Evolutionary conservation across 2,888 invertebrate genomes (phyloP), one percentile per base, ranked within the genome.

Genomic region (Amphimallon solstitiale): DNA sequence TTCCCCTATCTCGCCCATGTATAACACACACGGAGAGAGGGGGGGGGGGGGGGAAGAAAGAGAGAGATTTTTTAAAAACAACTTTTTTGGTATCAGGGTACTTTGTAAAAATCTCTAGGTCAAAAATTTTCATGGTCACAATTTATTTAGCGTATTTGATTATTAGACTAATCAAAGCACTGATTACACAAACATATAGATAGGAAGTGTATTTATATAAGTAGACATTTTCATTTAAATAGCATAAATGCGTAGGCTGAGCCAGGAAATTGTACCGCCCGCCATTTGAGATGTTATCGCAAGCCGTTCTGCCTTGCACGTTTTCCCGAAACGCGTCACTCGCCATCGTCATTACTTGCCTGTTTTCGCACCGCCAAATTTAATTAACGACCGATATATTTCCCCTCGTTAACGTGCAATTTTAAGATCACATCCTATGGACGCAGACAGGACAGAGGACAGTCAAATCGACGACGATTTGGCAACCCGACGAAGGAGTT

Each of bases 311-410:
- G 65, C 65, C 65, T 48, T 65, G 65, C 65, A 49, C 38, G 48
- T 60, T 51, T 59, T 60, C 60, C 60, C 60, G 65, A 49, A 49
- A 49, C 60, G 60, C 59, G 40, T 65, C 65, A 65, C 48, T 65
- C 65, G 51, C 49, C 59, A 59, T 59, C 40, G 46, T 65, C 65
- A 60, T 65, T 65, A 65, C 65, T 51, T 60, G 52, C 63, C 21
- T 23, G 49, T 65, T 65, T 65, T 65, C 60, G 65, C 65, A 59
- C 65, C 65, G 65, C 48, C 60, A 65, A 60, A 60, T 65, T 60
- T 56, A 60, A 65, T 65, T 65, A 65, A 65, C 60, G 65, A 51
- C 60, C 38, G 65, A 49, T 49, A 49, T 54, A 40, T 49, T 48
- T 19, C 19, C 49, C 48, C 49, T 65, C 38, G 65, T 65, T 65